These are phyloP conservation scores for Drosophila neotestacea DNA, from an alignment of 2,888 invertebrate species.

Conservation along the genomic window DNA sequence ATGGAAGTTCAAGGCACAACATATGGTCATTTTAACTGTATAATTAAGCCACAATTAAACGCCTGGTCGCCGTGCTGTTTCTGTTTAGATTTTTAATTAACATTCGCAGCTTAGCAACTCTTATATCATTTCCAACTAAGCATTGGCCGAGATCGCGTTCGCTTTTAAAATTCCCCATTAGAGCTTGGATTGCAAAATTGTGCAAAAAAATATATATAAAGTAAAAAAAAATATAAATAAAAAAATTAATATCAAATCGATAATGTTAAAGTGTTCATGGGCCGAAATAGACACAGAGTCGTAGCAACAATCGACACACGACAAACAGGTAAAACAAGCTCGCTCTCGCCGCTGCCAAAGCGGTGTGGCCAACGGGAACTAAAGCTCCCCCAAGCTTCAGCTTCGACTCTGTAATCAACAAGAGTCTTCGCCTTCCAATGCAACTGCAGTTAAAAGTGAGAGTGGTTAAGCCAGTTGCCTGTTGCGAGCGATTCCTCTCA, in stretches of 20 bases:
- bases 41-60: slow-evolving; percentile 56
- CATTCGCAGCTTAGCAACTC: slow-evolving; percentile 44
- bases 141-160: slow-evolving; percentile 39
- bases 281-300: slow-evolving; percentile 28
- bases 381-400: slow-evolving; percentile 63
- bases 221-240: not conserved
- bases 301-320: slow-evolving; percentile 3
- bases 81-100: slow-evolving; percentile 64
- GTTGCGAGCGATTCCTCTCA: not conserved
- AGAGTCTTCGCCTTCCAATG: slow-evolving; percentile 22
- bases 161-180: not conserved
- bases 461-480: slow-evolving; percentile 48
- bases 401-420: not conserved
- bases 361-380: slow-evolving; percentile 72
- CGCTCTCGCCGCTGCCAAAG: slow-evolving; percentile 38
- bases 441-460: slow-evolving; percentile 59
- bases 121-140: slow-evolving; percentile 50
- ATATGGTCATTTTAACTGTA: slow-evolving; percentile 26
- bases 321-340: slow-evolving; percentile 78
- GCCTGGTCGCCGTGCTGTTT: slow-evolving; percentile 35
- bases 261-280: slow-evolving; percentile 64
- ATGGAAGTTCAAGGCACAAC: slow-evolving; percentile 49
- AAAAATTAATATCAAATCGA: slow-evolving; percentile 75
- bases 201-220: slow-evolving; percentile 27
- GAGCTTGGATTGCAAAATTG: slow-evolving; percentile 58